Percentiles rank a stretch among this genome's conserved stretches.
phyloP scores from a whole-genome alignment of 2,888 invertebrate genomes.

The Ischnura elegans region DNA sequence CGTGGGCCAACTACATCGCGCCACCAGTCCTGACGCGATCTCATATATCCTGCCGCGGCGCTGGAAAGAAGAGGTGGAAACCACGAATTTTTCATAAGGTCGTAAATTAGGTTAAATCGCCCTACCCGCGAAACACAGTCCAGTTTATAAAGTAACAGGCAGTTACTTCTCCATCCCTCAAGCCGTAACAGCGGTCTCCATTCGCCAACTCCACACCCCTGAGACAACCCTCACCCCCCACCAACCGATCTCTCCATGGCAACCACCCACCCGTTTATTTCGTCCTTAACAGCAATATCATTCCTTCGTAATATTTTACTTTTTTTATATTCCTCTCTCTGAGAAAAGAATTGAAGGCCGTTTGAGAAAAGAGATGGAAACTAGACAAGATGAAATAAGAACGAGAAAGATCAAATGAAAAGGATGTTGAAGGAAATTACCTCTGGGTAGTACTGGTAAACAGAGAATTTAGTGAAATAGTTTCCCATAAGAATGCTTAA shows the following conservation, averaged over 20 bases:
- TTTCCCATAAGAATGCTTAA: too few relatives aligned
- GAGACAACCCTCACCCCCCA: neutral
- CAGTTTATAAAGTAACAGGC: slow-evolving; percentile 34
- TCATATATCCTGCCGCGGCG: neutral
- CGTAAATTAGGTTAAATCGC: slow-evolving; percentile 39
- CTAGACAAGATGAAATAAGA: too few relatives aligned
- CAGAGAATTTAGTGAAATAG: too few relatives aligned
- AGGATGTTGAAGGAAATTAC: too few relatives aligned
- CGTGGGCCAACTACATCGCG: neutral
- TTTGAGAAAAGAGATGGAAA: too few relatives aligned
- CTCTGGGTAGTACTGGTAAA: too few relatives aligned
- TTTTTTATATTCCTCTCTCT: too few relatives aligned
- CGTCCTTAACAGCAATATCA: too few relatives aligned
- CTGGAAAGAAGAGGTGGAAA: neutral
- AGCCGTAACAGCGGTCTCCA: neutral
- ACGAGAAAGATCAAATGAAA: too few relatives aligned
- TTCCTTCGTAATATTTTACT: too few relatives aligned
- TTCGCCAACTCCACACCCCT: neutral
- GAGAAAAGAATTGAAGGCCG: too few relatives aligned
- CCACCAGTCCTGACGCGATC: neutral
- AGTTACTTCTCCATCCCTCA: slow-evolving; percentile 44
- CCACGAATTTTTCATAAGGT: slow-evolving; percentile 11
- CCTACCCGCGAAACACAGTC: slow-evolving; percentile 29
- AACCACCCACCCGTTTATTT: too few relatives aligned
- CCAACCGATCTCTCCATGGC: neutral